Evolutionary conservation across 1,140 invertebrate species (phyloP), one percentile per base, ranked within the genome.

Genomic region (Caenorhabditis remanei): DNA sequence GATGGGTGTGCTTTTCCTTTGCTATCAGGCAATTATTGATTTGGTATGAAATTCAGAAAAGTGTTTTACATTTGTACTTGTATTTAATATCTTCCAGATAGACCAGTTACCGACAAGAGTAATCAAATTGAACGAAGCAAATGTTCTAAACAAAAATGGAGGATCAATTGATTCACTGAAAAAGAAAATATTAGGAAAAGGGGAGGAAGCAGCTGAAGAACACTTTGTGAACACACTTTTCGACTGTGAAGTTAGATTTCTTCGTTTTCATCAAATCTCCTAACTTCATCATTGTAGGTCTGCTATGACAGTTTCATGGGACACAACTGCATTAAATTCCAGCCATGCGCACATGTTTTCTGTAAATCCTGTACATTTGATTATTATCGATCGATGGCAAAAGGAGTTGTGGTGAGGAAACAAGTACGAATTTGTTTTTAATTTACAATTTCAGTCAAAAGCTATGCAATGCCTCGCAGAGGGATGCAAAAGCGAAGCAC

Each of bases 171-270:
- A 79, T 32, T 50, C 71, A 6, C 11, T 79, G 71, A 79, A 50
- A 53, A 79, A 79, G 71, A 79, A 79, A 79, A 53, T 79, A 24
- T 14, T 79, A 4, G 46, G 71, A 53, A 79, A 79, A 24, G 71
- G 71, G 21, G 71, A 79, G 14, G 46, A 79, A 79, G 71, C 71
- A 5, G 71, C 71, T 11, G 71, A 79, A 24, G 71, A 79, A 46
- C 71, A 79, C 14, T 79, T 79, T 50, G 43, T 50, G 21, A 79
- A 79, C 24, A 50, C 71, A 24, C 71, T 79, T 13, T 79, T 79
- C 21, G 43, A 50, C 13, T 79, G 71, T 50, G 71, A 79, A 24
- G 71, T 75, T 46, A n/a, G 56, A 7, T 46, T 48, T n/a, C 9
- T n/a, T 46, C 19, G 13, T 75, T 11, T 43, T n/a, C 7, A n/a